A percentile compares a stretch with the other conserved stretches of the same genome.
phyloP scores from a whole-genome alignment of 2,888 invertebrate species.

The Leptarthrus brevirostris region DNA sequence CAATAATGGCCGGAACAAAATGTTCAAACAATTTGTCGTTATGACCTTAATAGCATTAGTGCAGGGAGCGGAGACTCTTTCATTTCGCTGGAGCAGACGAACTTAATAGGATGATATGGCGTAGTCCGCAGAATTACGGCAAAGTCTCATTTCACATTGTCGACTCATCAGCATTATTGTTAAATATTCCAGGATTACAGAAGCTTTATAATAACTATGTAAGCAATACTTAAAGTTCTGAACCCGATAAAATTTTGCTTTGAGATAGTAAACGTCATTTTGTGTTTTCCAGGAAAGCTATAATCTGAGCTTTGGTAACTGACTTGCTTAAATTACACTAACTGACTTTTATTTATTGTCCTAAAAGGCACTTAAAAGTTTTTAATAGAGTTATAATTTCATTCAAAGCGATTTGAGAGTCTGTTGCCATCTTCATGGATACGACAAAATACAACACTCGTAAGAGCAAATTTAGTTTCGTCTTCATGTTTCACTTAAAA shows the following conservation, averaged over 20 bases:
- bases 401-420: background rate
- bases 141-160: no score
- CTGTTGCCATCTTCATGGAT: background rate
- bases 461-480: background rate
- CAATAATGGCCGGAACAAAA: constrained; percentile 30
- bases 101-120: background rate
- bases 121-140: no score
- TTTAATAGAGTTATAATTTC: constrained; percentile 46
- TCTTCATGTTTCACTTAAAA: constrained; percentile 5
- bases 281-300: constrained; percentile 9
- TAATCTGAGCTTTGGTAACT: constrained; percentile 30
- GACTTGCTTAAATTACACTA: constrained; percentile 38
- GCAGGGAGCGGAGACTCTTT: background rate
- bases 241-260: no score
- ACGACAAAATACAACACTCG: background rate
- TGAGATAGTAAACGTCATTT: no score
- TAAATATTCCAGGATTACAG: no score
- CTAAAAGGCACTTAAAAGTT: constrained; percentile 45
- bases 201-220: no score
- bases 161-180: no score
- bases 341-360: constrained; percentile 26
- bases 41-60: constrained; percentile 35
- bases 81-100: background rate
- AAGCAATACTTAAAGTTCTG: no score
- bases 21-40: constrained; percentile 26